These are phyloP conservation scores for Trichonephila clavata DNA, from an alignment of 1,140 invertebrate genomes.

Conservation along the genomic window DNA sequence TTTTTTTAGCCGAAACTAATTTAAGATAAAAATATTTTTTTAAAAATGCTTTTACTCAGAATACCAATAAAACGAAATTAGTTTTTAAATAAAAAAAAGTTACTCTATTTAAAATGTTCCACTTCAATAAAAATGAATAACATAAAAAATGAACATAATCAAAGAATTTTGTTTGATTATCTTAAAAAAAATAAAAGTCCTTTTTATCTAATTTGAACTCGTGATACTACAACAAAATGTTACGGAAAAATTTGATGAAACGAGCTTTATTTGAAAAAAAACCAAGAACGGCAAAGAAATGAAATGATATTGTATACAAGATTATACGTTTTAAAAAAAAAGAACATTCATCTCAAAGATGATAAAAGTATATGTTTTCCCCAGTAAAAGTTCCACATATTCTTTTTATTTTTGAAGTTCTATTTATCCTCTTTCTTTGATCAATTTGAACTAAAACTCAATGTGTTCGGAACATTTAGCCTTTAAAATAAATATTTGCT, in stretches of 20 bases:
- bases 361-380: not conserved
- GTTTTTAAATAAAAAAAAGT: no score
- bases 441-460: not conserved
- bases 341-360: not conserved
- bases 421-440: not conserved
- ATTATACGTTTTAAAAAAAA: constrained; percentile 4
- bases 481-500: constrained; percentile 21
- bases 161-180: no score
- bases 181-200: not conserved
- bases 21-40: no score
- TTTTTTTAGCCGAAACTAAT: no score
- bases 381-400: not conserved
- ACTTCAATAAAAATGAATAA: no score
- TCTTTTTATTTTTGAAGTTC: not conserved
- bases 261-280: not conserved
- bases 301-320: not conserved
- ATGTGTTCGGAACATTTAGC: not conserved
- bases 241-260: not conserved
- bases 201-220: not conserved
- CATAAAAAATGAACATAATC: no score
- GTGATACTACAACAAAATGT: not conserved
- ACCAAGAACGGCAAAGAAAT: not conserved
- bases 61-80: no score
- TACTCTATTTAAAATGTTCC: no score
- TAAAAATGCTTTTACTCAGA: no score